Evolutionary conservation across 2,797 vertebrate genomes (phyloP), one percentile per base, ranked within the genome.

Genomic region (Chelonia mydas): DNA sequence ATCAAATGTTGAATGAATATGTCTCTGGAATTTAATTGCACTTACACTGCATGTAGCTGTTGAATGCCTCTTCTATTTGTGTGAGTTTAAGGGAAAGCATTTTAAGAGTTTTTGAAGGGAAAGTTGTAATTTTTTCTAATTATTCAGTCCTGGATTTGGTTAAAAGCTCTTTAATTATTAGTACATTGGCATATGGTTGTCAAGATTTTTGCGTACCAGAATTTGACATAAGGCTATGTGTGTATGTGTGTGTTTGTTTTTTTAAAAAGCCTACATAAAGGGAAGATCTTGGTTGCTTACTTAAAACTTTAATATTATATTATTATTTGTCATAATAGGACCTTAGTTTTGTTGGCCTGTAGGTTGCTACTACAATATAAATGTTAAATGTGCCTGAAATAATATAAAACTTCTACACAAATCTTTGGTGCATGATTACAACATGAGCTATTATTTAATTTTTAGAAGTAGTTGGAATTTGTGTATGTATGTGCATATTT

Each of bases 161-260:
- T 68, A 53, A 16, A 41, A 82, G 23, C 19, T 87, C 84, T 84
- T 84, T 33, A 81, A 81, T 51, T 84, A n/a, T 81, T 87, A 81
- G 17, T 27, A 5, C 33, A 37, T 54, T 84, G 45, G 12, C 45
- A 49, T 84, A 28, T 59, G 55, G 45, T 11, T 90, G 31, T 49
- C 11, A 3, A 41, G 45, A 11, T 53, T 68, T 68, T 92, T 90
- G 84, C 9, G 27, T 68, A 49, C 0, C 65, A 37, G n/a, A 17
- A 68, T 37, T 68, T 68, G 0, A 84, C 23, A 57, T 57, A 37
- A 54, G 53, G 59, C 19, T 47, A 47, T 47, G 5, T 37, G 49
- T 53, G 1, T n/a, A 6, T 81, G 3, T 76, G 3, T 79, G 86
- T 45, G 77, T 68, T 86, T 57, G 33, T 11, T 76, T 90, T 96